Evolutionary conservation across 2,888 invertebrate genomes (phyloP).

Genomic region (Polymixis lichenea): DNA sequence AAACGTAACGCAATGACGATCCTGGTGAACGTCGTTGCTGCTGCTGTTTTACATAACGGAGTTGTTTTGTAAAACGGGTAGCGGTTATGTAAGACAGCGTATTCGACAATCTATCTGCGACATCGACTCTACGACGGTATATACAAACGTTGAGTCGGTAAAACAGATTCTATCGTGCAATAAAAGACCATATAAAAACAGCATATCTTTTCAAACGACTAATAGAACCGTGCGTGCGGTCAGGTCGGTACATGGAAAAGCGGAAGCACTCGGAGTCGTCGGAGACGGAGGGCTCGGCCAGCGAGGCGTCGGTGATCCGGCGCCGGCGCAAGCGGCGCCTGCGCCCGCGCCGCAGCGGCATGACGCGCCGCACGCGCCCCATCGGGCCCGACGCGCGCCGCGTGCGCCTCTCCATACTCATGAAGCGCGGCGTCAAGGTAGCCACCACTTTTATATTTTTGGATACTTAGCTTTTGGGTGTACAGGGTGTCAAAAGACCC

Average conservation of each 20-base stretch:
- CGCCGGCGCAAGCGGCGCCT: conserved; percentile 50
- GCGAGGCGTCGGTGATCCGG: conserved; percentile 47
- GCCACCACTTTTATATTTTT: background rate
- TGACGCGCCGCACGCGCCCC: conserved; percentile 28
- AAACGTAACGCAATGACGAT: no score
- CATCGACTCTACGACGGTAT: no score
- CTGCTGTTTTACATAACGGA: no score
- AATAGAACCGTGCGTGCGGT: background rate
- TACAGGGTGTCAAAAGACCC: background rate
- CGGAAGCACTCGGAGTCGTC: conserved; percentile 40
- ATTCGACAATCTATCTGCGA: no score
- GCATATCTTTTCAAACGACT: background rate
- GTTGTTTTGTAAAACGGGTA: no score
- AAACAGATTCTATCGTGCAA: background rate
- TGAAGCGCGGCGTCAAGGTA: conserved; percentile 82
- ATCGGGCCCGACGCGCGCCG: conserved; percentile 75
- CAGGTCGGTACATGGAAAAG: conserved; percentile 30
- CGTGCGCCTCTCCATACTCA: conserved; percentile 78
- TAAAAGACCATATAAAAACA: background rate
- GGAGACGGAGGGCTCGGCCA: conserved; percentile 33
- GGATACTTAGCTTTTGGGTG: background rate
- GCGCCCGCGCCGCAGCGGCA: conserved; percentile 14
- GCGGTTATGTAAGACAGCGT: no score
- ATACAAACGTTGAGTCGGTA: background rate
- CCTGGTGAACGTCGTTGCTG: no score